Percentiles rank a stretch among this genome's conserved stretches.
Conservation (phyloP, 2,888 invertebrate genomes). For the Philonicus albiceps region DNA sequence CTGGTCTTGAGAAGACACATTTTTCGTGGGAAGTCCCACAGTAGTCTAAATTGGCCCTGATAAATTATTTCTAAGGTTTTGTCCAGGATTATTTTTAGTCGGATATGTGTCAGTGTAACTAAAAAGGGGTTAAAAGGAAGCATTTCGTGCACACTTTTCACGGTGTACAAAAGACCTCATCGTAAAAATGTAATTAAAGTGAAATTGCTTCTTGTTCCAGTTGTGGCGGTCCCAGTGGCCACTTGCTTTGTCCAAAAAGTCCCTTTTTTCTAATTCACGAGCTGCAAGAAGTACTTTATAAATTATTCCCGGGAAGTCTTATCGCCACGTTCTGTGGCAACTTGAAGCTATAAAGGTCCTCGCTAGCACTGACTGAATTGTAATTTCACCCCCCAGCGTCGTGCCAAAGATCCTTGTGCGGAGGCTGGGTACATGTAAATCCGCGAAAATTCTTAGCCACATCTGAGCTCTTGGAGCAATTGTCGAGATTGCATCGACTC, state of each 20-base stretch:
- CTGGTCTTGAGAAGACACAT: background rate
- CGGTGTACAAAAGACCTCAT: background rate
- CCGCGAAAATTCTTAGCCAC: background rate
- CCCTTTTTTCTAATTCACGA: background rate
- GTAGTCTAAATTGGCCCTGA: background rate
- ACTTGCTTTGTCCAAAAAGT: background rate
- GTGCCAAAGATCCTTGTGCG: background rate
- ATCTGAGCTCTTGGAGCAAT: constrained; percentile 11
- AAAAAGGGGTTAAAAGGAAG: background rate
- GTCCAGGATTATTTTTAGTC: background rate
- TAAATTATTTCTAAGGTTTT: background rate
- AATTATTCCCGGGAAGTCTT: background rate
- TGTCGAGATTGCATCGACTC: background rate
- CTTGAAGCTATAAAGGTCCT: background rate
- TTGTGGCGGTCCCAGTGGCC: background rate
- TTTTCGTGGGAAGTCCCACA: background rate
- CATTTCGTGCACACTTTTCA: background rate
- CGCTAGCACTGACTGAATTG: background rate
- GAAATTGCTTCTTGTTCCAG: background rate
- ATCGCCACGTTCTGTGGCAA: background rate
- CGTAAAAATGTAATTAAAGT: background rate
- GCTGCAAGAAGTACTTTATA: background rate
- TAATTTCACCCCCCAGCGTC: background rate
- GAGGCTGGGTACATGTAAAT: background rate
- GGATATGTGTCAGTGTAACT: background rate